Base-by-base conservation (phyloP, 2,888 invertebrate genomes). In the Oegoconia quadripuncta region DNA sequence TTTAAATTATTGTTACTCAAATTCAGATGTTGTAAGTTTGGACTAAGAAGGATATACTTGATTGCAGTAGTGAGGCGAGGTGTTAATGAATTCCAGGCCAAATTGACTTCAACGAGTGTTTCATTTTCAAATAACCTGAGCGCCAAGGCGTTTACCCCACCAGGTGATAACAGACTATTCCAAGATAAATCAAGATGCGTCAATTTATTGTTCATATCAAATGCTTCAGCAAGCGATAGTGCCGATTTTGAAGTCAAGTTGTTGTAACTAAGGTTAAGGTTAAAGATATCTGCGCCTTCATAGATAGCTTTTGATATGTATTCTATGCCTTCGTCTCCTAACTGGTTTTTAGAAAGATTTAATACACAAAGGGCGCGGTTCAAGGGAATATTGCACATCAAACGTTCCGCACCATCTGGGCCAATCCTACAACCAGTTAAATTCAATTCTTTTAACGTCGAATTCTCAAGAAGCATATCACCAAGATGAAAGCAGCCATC, bases 171-270 rank as follows among this genome's bases (percentile, higher is more conserved):
- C 32, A 71, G 50, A 16, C 55, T 57, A 41, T 73, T 75, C 70
- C 69, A 68, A 0, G 71, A 73, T 12, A 74, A 23, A 44, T 74
- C 59, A n/a, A 72, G 47, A 36, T 64, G 59, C 1, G 62, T 68
- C 8, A 62, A 43, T 12, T 44, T 55, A 27, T 67, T 63, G 20
- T 8, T 61, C 55, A 2, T 32, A 38, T 64, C 59, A 1, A 74
- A 50, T 3, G 66, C 65, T n/a, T 59, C 55, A 2, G 46, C 42
- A 2, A 75, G 43, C 6, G 42, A 33, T 8, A 42, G 2, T 0
- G 61, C 50, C 1, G 67, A 41, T 9, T 50, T 46, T 3, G 49
- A 45, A 3, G 59, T 55, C 11, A 76, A 44, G n/a, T 48, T 46
- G 37, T 76, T 76, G 39, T 52, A 46, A 15, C 68, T 64, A 11